Conservation (phyloP, 2,113 vertebrate species). For the Tragulus kanchil region DNA sequence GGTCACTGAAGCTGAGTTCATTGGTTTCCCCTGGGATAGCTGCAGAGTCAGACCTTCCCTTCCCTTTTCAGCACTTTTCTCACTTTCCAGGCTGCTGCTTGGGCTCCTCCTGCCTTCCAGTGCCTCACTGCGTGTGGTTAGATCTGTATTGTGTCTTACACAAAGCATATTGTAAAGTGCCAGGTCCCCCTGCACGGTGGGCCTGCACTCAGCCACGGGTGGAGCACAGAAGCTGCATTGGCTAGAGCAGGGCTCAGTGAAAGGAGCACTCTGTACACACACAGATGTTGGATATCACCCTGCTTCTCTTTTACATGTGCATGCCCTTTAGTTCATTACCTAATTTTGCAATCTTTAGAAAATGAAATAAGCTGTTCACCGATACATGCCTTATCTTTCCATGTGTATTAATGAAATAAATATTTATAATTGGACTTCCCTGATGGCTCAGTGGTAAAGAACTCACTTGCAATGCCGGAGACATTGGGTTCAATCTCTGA, state of each 20-base stretch:
- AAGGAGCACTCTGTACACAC: neutral
- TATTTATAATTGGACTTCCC: neutral
- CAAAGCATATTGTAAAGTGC: neutral
- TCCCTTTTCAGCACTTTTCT: neutral
- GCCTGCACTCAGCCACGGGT: neutral
- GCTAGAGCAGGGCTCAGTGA: fast-evolving
- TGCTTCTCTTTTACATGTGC: neutral
- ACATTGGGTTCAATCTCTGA: neutral
- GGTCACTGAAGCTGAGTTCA: neutral
- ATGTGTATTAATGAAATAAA: neutral
- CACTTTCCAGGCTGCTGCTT: neutral
- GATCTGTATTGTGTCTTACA: neutral
- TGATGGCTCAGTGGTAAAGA: neutral
- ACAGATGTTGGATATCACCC: fast-evolving
- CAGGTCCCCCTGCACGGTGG: fast-evolving
- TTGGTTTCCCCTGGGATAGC: neutral
- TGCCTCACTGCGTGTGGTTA: fast-evolving
- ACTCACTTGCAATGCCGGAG: neutral
- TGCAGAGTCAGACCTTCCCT: neutral
- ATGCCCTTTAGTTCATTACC: neutral
- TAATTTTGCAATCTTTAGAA: neutral
- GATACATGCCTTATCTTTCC: neutral
- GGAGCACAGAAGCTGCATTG: neutral
- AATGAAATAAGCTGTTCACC: neutral
- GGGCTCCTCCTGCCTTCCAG: neutral